These are phyloP conservation scores for Sebastes taczanowskii DNA, from an alignment of 2,797 vertebrate genomes.

Conservation along the genomic window DNA sequence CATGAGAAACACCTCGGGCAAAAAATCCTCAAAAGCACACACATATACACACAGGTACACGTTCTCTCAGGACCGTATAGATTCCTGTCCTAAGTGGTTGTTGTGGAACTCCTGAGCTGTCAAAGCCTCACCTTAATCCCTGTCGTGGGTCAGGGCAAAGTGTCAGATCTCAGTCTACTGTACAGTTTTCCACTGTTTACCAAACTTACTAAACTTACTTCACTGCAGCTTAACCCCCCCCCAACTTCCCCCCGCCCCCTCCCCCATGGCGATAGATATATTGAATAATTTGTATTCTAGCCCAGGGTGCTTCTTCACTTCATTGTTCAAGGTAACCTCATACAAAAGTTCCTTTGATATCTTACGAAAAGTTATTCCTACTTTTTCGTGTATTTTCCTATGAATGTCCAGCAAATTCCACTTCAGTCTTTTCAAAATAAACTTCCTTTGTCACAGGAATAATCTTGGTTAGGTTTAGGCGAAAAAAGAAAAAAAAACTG, in stretches of 20 bases:
- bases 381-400: too few species aligned
- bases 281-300: neutral
- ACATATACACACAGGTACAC: neutral
- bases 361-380: too few species aligned
- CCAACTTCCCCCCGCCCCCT: rapidly evolving
- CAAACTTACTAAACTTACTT: neutral
- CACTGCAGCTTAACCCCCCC: neutral
- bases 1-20: slow-evolving; percentile 33
- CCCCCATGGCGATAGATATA: neutral
- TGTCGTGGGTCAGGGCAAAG: slow-evolving; percentile 56
- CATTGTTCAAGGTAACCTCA: neutral
- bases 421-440: too few species aligned
- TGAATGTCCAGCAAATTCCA: too few species aligned
- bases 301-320: neutral
- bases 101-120: slow-evolving; percentile 60
- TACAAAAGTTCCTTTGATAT: neutral
- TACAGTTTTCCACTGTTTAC: slow-evolving; percentile 37
- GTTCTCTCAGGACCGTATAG: slow-evolving; percentile 20
- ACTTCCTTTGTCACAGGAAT: too few species aligned
- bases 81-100: slow-evolving; percentile 67
- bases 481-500: too few species aligned
- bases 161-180: slow-evolving; percentile 57
- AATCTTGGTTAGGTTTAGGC: too few species aligned
- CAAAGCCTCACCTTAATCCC: slow-evolving; percentile 57
- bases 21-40: slow-evolving; percentile 9